A percentile compares a stretch with the other conserved stretches of the same genome.
phyloP scores from a whole-genome alignment of 2,888 invertebrate genomes.

The Drosophila acutilabella region DNA sequence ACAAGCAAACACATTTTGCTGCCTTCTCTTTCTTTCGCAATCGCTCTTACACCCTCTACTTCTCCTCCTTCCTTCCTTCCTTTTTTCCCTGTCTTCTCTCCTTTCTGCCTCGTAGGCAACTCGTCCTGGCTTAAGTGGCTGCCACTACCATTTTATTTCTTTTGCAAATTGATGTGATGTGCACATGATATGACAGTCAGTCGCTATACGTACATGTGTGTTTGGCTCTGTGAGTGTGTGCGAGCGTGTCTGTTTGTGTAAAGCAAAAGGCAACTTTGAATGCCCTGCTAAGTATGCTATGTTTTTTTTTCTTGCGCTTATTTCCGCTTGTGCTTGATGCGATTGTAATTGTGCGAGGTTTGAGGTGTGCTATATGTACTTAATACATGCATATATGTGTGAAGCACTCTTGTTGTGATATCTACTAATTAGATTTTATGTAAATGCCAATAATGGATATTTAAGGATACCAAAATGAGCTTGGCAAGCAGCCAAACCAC shows the following conservation, averaged over 20 bases:
- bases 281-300: conserved; percentile 55
- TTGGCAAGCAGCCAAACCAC: conserved; percentile 11
- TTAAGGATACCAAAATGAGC: conserved; percentile 38
- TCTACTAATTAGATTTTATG: conserved; percentile 66
- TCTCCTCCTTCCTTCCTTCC: neutral
- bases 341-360: conserved; percentile 34
- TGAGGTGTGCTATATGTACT: conserved; percentile 16
- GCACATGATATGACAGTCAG: conserved; percentile 66
- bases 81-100: neutral
- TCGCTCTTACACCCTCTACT: too few species aligned
- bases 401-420: conserved; percentile 41
- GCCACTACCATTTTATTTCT: conserved; percentile 70
- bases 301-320: conserved; percentile 18
- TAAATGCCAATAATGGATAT: conserved; percentile 61
- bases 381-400: neutral
- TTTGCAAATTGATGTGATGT: conserved; percentile 70
- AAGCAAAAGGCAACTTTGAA: conserved; percentile 3
- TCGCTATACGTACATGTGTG: neutral
- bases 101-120: conserved; percentile 10
- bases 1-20: conserved; percentile 59
- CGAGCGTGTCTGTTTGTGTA: neutral
- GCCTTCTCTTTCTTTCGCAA: neutral
- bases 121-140: conserved; percentile 62
- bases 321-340: conserved; percentile 24
- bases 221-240: neutral